Evolutionary conservation across 2,888 invertebrate genomes (phyloP).

Genomic region (Lasioglossum morio): DNA sequence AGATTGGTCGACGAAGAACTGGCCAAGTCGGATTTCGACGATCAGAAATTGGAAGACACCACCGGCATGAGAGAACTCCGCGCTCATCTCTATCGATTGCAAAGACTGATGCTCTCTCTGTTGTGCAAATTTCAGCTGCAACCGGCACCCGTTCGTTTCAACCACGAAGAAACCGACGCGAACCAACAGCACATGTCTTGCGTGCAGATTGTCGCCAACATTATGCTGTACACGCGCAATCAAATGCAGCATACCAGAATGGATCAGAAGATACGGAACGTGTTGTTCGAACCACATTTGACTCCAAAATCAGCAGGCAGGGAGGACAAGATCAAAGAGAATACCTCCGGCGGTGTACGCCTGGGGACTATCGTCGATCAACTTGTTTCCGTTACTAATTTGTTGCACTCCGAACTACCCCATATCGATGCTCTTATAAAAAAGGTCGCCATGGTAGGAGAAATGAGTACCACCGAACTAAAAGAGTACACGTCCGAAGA

Average conservation of each 20-base stretch:
- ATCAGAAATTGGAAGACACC: conserved; percentile 73
- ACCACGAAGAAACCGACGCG: conserved; percentile 66
- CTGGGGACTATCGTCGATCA: conserved; percentile 81
- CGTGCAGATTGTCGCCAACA: conserved; percentile 89
- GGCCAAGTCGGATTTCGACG: conserved; percentile 69
- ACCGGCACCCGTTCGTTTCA: conserved; percentile 57
- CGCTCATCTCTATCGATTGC: conserved; percentile 89
- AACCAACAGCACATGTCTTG: conserved; percentile 76
- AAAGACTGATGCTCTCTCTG: conserved; percentile 90
- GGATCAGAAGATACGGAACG: conserved; percentile 82
- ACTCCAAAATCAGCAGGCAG: conserved; percentile 71
- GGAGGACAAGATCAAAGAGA: conserved; percentile 75
- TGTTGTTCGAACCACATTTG: conserved; percentile 81
- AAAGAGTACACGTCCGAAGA: conserved; percentile 81
- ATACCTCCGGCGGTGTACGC: conserved; percentile 76
- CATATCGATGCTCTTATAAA: conserved; percentile 78
- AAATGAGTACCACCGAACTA: conserved; percentile 87
- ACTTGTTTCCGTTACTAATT: conserved; percentile 77
- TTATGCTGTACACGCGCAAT: conserved; percentile 90
- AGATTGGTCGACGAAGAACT: conserved; percentile 81
- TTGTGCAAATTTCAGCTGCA: conserved; percentile 89
- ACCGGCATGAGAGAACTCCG: conserved; percentile 84
- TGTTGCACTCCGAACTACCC: conserved; percentile 79
- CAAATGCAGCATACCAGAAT: conserved; percentile 83
- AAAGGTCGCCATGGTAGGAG: conserved; percentile 74